Conservation (phyloP, 2,888 invertebrate genomes). For the Ametastegia equiseti region DNA sequence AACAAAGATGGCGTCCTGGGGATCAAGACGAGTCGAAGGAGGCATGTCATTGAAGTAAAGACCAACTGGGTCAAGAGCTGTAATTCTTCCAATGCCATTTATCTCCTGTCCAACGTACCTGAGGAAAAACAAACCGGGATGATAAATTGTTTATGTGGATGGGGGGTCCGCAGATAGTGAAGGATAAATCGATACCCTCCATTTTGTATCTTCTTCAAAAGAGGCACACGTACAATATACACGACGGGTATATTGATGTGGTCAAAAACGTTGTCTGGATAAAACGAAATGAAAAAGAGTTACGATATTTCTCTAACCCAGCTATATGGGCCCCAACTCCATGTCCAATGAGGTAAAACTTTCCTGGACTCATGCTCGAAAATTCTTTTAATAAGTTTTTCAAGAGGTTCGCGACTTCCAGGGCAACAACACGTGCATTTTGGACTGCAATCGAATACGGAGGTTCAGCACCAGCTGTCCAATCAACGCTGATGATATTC, state of each 20-base stretch:
- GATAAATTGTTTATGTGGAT: neutral
- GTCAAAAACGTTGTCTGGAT: neutral
- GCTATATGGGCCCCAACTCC: constrained; percentile 78
- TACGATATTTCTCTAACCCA: constrained; percentile 62
- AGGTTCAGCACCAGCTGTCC: constrained; percentile 78
- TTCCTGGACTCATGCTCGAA: constrained; percentile 60
- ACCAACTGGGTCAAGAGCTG: constrained; percentile 80
- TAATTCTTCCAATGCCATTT: constrained; percentile 68
- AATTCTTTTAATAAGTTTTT: constrained; percentile 53
- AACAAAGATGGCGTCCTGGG: constrained; percentile 78
- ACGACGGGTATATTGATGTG: neutral
- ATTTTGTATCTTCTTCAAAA: neutral
- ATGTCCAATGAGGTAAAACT: constrained; percentile 77
- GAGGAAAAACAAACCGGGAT: constrained; percentile 4
- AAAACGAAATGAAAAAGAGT: neutral
- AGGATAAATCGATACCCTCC: neutral
- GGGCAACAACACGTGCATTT: constrained; percentile 79
- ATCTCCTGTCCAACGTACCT: constrained; percentile 69
- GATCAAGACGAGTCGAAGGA: constrained; percentile 77
- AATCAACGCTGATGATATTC: constrained; percentile 78
- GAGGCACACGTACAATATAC: neutral
- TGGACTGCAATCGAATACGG: constrained; percentile 79
- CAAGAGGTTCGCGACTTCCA: constrained; percentile 74
- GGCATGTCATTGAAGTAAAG: constrained; percentile 79
- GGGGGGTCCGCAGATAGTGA: no score